These are phyloP conservation scores for Schizopygopsis pylzovi DNA, from an alignment of 2,797 vertebrate genomes.

Conservation along the genomic window DNA sequence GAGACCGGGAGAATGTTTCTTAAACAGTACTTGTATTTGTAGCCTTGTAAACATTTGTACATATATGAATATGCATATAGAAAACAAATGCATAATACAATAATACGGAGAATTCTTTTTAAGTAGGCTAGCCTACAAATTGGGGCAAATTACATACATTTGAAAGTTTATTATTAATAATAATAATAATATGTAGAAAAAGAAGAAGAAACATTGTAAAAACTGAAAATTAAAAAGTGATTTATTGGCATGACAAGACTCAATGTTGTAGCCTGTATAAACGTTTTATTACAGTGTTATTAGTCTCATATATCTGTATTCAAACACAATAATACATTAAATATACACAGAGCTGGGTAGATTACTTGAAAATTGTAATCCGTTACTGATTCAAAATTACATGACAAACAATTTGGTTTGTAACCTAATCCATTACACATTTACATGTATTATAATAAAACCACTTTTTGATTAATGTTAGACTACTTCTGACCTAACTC, in stretches of 20 bases:
- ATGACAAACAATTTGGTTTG: no score
- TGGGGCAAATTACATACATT: neutral
- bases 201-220: neutral
- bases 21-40: neutral
- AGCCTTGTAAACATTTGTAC: no score
- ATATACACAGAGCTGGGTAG: neutral
- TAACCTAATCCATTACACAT: no score
- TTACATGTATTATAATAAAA: no score
- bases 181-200: neutral
- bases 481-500: no score
- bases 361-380: neutral
- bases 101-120: neutral
- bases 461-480: no score
- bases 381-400: no score
- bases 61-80: neutral
- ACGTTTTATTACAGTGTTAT: neutral
- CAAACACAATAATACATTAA: neutral
- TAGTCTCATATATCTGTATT: neutral
- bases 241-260: neutral
- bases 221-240: neutral
- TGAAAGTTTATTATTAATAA: neutral
- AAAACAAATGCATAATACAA: neutral
- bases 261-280: neutral
- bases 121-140: neutral
- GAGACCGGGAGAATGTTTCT: neutral